These are phyloP conservation scores for Napeogenes inachia DNA, from an alignment of 2,888 invertebrate species.

Conservation along the genomic window DNA sequence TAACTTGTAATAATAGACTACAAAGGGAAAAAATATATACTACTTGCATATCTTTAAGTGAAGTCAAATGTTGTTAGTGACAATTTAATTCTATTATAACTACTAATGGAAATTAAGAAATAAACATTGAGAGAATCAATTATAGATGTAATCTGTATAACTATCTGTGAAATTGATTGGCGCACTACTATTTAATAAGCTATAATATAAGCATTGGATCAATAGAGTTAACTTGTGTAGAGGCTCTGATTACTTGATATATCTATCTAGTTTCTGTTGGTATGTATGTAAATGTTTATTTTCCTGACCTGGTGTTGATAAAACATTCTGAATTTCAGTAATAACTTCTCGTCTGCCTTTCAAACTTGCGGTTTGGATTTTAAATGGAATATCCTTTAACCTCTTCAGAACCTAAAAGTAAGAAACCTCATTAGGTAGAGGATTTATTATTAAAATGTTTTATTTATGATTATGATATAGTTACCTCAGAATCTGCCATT, in stretches of 20 bases:
- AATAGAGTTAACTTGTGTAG: constrained; percentile 26
- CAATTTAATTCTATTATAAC: no score
- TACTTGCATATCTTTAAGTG: no score
- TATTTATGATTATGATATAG: constrained; percentile 27
- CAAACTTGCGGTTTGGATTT: constrained; percentile 84
- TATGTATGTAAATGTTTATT: background rate
- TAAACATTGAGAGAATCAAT: no score
- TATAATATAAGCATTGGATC: constrained; percentile 6
- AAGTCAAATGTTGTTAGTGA: no score
- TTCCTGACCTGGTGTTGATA: constrained; percentile 83
- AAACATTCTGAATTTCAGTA: constrained; percentile 81
- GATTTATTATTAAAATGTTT: constrained; percentile 7
- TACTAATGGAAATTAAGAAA: no score
- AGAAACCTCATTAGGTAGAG: constrained; percentile 32
- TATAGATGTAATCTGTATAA: background rate
- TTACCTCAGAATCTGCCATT: constrained; percentile 84
- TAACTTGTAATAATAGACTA: no score
- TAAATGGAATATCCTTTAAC: constrained; percentile 84
- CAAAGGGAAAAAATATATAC: no score
- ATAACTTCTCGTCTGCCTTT: constrained; percentile 83
- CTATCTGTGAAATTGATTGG: constrained; percentile 6
- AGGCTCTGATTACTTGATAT: constrained; percentile 3
- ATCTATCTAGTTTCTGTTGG: no score
- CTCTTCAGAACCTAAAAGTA: constrained; percentile 79
- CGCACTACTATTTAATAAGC: no score